phyloP scores from a whole-genome alignment of 2,797 vertebrate genomes.

The Acrocephalus scirpaceus region DNA sequence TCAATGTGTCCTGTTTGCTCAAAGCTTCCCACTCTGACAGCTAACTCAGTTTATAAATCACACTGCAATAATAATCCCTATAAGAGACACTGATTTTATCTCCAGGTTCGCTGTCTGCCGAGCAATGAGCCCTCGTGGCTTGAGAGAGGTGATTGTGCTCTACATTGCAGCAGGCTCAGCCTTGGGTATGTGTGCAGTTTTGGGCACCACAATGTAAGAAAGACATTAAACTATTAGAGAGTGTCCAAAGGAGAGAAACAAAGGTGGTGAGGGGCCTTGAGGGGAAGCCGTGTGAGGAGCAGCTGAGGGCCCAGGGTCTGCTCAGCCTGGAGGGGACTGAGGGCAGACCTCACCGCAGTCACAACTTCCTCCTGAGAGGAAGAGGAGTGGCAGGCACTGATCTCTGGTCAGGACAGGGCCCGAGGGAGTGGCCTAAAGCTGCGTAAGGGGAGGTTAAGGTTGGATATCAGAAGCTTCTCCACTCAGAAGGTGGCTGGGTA shows the following conservation, averaged over 20 bases:
- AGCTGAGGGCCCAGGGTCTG: not conserved
- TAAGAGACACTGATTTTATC: not conserved
- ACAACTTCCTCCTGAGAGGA: not conserved
- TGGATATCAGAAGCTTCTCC: not conserved
- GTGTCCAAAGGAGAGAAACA: not conserved
- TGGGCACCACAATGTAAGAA: not conserved
- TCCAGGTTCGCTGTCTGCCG: not conserved
- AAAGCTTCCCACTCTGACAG: not conserved
- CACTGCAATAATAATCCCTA: not conserved
- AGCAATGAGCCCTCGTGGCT: not conserved
- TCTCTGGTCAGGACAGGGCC: not conserved
- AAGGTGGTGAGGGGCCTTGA: not conserved
- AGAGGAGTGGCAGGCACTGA: not conserved
- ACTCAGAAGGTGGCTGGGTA: not conserved
- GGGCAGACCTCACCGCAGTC: not conserved
- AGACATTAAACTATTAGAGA: too few relatives aligned
- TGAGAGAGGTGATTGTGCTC: not conserved
- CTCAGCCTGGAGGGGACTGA: not conserved
- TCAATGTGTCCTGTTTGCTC: rapidly evolving
- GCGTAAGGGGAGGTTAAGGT: not conserved
- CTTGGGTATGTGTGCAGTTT: too few relatives aligned
- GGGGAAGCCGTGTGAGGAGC: not conserved
- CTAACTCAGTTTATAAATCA: not conserved
- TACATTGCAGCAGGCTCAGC: rapidly evolving
- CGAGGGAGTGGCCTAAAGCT: not conserved